These are phyloP conservation scores for Pemphredon lugubris DNA, from an alignment of 2,888 invertebrate species.

Conservation along the genomic window DNA sequence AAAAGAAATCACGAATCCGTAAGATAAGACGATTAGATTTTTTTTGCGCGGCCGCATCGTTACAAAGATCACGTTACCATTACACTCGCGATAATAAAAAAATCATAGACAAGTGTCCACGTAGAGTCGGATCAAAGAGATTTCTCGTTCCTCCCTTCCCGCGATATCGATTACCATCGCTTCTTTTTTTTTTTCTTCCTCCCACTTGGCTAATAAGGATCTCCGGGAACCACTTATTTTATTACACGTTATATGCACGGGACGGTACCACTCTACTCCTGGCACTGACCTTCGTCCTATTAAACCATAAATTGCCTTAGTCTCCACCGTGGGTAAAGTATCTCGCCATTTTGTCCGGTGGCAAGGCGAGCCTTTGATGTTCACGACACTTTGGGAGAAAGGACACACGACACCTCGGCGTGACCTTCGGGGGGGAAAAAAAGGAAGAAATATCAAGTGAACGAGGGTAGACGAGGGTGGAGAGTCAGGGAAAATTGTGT, in stretches of 20 bases:
- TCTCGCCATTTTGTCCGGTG: slow-evolving; percentile 39
- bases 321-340: slow-evolving; percentile 41
- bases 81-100: slow-evolving; percentile 5
- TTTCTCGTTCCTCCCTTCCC: slow-evolving; percentile 30
- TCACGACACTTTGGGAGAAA: slow-evolving; percentile 11
- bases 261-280: slow-evolving; percentile 26
- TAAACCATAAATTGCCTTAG: slow-evolving; percentile 55
- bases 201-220: slow-evolving; percentile 37
- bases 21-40: too few species aligned
- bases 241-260: slow-evolving; percentile 31
- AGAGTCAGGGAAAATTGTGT: slow-evolving; percentile 34
- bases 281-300: slow-evolving; percentile 56
- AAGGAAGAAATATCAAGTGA: slow-evolving; percentile 1
- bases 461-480: slow-evolving; percentile 1
- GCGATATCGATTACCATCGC: slow-evolving; percentile 47
- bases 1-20: too few species aligned
- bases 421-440: slow-evolving; percentile 11
- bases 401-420: slow-evolving; percentile 39
- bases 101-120: slow-evolving; percentile 20
- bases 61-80: too few species aligned
- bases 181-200: slow-evolving; percentile 23
- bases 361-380: slow-evolving; percentile 26
- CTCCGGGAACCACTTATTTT: slow-evolving; percentile 57
- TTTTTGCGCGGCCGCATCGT: too few species aligned
- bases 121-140: slow-evolving; percentile 44